Evolutionary conservation across 2,797 vertebrate genomes (phyloP), one percentile per base, ranked within the genome.

Genomic region (Rhynchonycteris naso): DNA sequence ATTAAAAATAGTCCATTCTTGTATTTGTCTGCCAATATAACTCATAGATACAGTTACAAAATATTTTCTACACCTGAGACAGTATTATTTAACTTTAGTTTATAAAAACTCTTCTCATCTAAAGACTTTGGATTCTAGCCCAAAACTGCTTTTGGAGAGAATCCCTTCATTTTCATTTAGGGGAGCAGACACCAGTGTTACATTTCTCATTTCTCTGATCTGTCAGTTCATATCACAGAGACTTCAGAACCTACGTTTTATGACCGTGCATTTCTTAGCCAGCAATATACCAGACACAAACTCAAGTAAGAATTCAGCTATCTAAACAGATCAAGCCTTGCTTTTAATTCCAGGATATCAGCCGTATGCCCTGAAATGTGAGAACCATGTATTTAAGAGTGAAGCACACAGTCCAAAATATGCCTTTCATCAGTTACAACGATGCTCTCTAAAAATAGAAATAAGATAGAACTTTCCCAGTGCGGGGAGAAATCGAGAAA

Each of bases 391-490:
- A 24, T 74, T 80, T 0, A 35, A 58, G 47, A 66, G 2, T 30
- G 8, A 93, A 90, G 74, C 26, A 35, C n/a, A 38, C 2, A 15
- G 14, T 56, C 18, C 10, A 30, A 87, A 75, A 38, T 33, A 26
- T 2, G 18, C 14, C 56, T 71, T 71, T 85, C 22, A 16, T 21
- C 18, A 19, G 1, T 83, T n/a, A 71, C 58, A 81, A 80, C 0
- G n/a, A 28, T 4, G 22, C 4, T 75, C 0, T 50, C 63, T 78
- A 71, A 47, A 80, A 88, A 26, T 2, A 72, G 7, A 38, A 30
- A 50, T 3, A 22, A 11, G 4, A 3, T 13, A 0, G 24, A 2
- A 0, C 10, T 1, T 22, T 19, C 19, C 5, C 21, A 16, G 7
- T 11, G 24, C 26, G 5, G 18, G 5, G 18, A 83, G 35, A 7